Evolutionary conservation across 2,797 vertebrate species (phyloP).

Genomic region (Danio jaintianensis): DNA sequence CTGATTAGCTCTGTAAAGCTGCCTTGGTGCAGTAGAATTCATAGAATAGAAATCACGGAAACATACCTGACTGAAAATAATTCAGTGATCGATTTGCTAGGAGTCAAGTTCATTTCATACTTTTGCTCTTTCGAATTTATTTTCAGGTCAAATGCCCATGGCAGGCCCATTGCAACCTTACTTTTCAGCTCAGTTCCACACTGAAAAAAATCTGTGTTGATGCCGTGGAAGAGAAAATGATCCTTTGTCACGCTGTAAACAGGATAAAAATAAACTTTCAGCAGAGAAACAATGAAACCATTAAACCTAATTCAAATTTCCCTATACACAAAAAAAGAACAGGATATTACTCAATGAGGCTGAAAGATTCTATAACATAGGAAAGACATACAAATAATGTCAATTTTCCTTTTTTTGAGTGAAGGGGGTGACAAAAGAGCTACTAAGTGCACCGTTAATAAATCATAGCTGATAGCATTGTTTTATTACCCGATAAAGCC

Average conservation of each 20-base stretch:
- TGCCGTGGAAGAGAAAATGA: slow-evolving; percentile 76
- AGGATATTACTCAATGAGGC: background rate
- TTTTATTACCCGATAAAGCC: slow-evolving; percentile 74
- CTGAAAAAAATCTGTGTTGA: slow-evolving; percentile 82
- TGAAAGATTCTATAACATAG: background rate
- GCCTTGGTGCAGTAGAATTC: background rate
- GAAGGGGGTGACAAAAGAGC: background rate
- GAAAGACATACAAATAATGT: background rate
- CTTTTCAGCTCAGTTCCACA: slow-evolving; percentile 72
- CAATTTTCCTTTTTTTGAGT: no score
- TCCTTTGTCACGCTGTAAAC: slow-evolving; percentile 73
- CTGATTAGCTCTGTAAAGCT: no score
- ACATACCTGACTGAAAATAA: slow-evolving; percentile 73
- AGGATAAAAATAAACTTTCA: background rate
- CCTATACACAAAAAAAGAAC: background rate
- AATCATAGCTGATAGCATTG: slow-evolving; percentile 1
- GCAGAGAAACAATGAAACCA: background rate
- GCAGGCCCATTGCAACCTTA: slow-evolving; percentile 65
- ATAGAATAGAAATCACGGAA: background rate
- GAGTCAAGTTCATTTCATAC: slow-evolving; percentile 71
- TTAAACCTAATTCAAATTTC: background rate
- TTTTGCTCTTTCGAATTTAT: slow-evolving; percentile 67
- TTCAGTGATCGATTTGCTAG: slow-evolving; percentile 65
- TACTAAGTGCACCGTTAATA: background rate
- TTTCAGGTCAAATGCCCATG: slow-evolving; percentile 73